Conservation (phyloP, 2,113 vertebrate genomes). For the Sturnira hondurensis region DNA sequence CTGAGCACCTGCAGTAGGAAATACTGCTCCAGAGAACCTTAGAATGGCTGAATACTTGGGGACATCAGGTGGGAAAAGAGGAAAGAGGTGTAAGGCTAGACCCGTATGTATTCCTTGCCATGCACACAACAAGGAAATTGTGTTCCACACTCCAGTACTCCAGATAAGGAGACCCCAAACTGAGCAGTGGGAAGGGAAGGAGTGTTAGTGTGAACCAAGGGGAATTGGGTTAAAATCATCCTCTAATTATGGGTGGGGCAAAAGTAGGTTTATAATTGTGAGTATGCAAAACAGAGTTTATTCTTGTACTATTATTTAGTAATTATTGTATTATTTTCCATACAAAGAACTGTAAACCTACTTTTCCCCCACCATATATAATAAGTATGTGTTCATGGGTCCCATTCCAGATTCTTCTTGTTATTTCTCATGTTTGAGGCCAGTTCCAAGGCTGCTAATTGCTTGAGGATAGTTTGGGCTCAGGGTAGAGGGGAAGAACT, state of each 20-base stretch:
- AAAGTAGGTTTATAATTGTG: background rate
- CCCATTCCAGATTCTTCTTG: background rate
- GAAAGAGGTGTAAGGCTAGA: background rate
- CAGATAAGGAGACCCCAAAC: background rate
- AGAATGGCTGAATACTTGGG: background rate
- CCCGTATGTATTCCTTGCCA: rapidly evolving
- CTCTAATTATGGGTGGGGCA: background rate
- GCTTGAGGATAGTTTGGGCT: background rate
- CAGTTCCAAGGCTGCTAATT: background rate
- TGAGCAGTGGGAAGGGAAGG: background rate
- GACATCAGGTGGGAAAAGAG: background rate
- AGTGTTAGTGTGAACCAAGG: background rate
- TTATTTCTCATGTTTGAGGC: background rate
- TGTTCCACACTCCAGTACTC: background rate
- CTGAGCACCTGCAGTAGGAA: background rate
- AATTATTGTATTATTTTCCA: background rate
- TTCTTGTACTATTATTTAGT: background rate
- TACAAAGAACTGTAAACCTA: background rate
- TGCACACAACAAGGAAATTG: background rate
- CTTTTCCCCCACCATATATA: background rate
- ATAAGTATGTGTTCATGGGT: background rate
- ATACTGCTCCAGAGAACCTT: background rate
- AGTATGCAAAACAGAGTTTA: background rate
- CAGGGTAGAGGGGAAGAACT: background rate
- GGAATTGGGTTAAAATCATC: background rate